Evolutionary conservation across 2,888 invertebrate species (phyloP).

Genomic region (Standfussiana lucernea): DNA sequence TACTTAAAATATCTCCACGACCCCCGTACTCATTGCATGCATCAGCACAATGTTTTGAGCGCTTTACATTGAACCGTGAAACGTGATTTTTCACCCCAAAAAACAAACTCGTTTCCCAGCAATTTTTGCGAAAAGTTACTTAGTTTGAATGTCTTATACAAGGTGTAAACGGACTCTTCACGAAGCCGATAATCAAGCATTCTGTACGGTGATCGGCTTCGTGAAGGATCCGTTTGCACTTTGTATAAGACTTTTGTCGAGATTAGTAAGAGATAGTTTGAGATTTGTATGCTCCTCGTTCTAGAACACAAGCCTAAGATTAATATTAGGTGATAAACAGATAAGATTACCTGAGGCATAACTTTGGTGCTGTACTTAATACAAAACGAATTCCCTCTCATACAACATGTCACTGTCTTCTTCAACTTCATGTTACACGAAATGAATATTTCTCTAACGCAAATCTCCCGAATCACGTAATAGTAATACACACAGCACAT

Average conservation of each 20-base stretch:
- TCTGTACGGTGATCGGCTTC: no score
- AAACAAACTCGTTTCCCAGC: no score
- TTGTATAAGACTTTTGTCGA: background rate
- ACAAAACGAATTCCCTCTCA: conserved; percentile 83
- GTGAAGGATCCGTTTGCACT: no score
- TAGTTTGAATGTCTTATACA: no score
- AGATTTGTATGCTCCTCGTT: background rate
- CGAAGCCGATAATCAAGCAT: no score
- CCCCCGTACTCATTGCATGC: no score
- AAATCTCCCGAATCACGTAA: conserved; percentile 68
- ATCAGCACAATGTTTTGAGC: no score
- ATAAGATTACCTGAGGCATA: conserved; percentile 69
- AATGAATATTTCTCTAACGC: conserved; percentile 60
- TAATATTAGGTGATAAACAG: conserved; percentile 9
- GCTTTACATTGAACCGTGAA: no score
- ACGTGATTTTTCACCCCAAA: no score
- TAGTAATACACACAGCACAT: conserved; percentile 74
- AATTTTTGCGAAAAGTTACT: no score
- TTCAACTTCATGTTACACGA: conserved; percentile 85
- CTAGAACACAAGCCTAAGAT: conserved; percentile 13
- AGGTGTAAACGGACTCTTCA: no score
- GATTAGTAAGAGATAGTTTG: background rate
- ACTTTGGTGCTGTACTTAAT: conserved; percentile 77
- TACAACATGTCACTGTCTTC: conserved; percentile 85
- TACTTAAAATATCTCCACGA: no score